phyloP scores from a whole-genome alignment of 1,140 invertebrate species.

The Drosophila pallidifrons region DNA sequence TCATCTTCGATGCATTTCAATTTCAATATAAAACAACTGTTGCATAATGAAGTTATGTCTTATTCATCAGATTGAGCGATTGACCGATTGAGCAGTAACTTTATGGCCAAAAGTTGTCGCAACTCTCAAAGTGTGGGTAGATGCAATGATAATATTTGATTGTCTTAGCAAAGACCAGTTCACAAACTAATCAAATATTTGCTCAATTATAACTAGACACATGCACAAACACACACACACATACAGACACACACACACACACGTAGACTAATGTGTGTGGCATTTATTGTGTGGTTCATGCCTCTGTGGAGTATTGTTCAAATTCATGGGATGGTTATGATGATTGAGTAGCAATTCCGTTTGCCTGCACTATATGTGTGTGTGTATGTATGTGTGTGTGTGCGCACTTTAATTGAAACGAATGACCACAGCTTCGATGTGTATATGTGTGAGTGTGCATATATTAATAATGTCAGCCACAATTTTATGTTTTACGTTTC shows the following conservation, averaged over 20 bases:
- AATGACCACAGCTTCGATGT: constrained; percentile 34
- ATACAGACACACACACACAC: background rate
- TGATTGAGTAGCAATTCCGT: constrained; percentile 27
- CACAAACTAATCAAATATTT: constrained; percentile 15
- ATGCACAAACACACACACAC: constrained; percentile 7
- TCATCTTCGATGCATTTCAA: too few species aligned
- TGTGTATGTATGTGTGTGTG: constrained; percentile 15
- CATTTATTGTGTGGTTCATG: background rate
- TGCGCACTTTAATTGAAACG: constrained; percentile 49
- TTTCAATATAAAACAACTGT: too few species aligned
- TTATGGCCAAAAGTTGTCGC: constrained; percentile 4
- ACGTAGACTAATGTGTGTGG: background rate
- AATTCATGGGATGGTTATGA: constrained; percentile 17
- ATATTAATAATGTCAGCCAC: constrained; percentile 53
- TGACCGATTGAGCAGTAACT: background rate
- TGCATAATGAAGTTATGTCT: too few species aligned
- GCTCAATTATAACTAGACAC: constrained; percentile 23
- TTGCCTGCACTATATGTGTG: constrained; percentile 9
- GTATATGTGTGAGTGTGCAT: constrained; percentile 35
- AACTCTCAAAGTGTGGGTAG: background rate
- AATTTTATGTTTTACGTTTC: constrained; percentile 59
- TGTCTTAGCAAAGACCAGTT: constrained; percentile 1
- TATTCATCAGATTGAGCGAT: constrained; percentile 4
- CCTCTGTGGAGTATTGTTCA: constrained; percentile 2
- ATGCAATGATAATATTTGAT: constrained; percentile 21